phyloP scores from a whole-genome alignment of 2,797 vertebrate genomes.

The Silurus lanzhouensis region DNA sequence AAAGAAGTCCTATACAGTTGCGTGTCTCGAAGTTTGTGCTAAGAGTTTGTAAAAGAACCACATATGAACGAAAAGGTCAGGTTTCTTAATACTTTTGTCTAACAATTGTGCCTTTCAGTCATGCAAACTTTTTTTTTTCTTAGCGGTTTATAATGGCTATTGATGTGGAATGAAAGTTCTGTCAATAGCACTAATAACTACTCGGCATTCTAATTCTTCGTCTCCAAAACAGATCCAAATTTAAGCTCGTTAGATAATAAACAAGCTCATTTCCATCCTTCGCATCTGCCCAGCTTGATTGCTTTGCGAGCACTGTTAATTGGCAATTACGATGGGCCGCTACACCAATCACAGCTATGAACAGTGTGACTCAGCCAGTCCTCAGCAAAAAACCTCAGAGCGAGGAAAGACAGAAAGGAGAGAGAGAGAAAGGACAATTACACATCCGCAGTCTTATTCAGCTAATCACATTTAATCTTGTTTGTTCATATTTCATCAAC shows the following conservation, averaged over 20 bases:
- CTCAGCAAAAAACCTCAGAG: conserved; percentile 29
- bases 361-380: conserved; percentile 28
- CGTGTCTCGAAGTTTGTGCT: too few species aligned
- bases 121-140: not conserved
- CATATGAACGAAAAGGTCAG: too few species aligned
- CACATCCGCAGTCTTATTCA: conserved; percentile 18
- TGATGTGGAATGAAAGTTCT: not conserved
- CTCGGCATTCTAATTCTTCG: conserved; percentile 66
- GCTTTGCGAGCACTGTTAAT: conserved; percentile 76
- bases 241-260: conserved; percentile 67
- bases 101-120: not conserved
- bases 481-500: conserved; percentile 34
- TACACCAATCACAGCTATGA: conserved; percentile 67
- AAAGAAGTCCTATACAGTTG: too few species aligned
- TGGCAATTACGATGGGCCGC: conserved; percentile 72
- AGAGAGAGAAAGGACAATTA: conserved; percentile 10
- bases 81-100: too few species aligned
- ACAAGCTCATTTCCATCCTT: conserved; percentile 65
- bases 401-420: conserved; percentile 1
- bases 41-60: too few species aligned
- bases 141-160: not conserved
- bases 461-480: conserved; percentile 34
- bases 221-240: conserved; percentile 62
- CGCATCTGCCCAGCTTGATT: conserved; percentile 74
- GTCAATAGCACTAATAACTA: conserved; percentile 30